Base-by-base conservation (phyloP, 2,113 vertebrate genomes). In the Syrrhaptes paradoxus region DNA sequence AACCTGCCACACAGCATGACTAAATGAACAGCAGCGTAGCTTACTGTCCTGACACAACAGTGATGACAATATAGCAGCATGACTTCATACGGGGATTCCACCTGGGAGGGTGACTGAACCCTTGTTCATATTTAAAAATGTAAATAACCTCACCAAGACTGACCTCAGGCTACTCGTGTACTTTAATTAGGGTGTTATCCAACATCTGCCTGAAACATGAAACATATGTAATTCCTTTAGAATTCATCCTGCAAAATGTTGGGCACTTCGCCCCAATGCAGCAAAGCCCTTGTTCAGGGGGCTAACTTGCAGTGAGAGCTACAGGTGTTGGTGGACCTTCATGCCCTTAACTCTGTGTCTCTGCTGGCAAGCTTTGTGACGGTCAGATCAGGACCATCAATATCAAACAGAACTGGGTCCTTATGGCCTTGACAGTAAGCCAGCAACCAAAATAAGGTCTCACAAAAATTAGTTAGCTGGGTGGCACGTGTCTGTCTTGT, bases 131-230 rank as follows among this genome's bases (percentile, higher is more conserved):
- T 85, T 95, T 86, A 73, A 90, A 92, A 91, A 90, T 32, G 86
- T 83, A 55, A 68, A 87, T 80, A 80, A 74, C 63, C 72, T 89
- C 85, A 94, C 29, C 55, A 46, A 86, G 65, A 32, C 66, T 68
- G 57, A 66, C 83, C 59, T 95, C 48, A 70, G 62, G 45, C 59
- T 77, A 77, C 72, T 85, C 11, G 10, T 71, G n/a, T 74, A 52
- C 85, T 94, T 93, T 85, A 95, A 85, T 90, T 87, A 88, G 43
- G 13, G 32, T 76, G 52, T 75, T 94, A 81, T 70, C 79, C 67
- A 85, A 90, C 82, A 83, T 63, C 75, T 82, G 46, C 49, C 49
- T 77, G 85, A 95, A 85, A 77, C 65, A 79, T 3, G 51, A 90
- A 93, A 87, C 67, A 31, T 19, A 70, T 3, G 31, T 31, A 61